Evolutionary conservation across 2,888 invertebrate species (phyloP), one percentile per base, ranked within the genome.

Genomic region (Geophilus truncorum): DNA sequence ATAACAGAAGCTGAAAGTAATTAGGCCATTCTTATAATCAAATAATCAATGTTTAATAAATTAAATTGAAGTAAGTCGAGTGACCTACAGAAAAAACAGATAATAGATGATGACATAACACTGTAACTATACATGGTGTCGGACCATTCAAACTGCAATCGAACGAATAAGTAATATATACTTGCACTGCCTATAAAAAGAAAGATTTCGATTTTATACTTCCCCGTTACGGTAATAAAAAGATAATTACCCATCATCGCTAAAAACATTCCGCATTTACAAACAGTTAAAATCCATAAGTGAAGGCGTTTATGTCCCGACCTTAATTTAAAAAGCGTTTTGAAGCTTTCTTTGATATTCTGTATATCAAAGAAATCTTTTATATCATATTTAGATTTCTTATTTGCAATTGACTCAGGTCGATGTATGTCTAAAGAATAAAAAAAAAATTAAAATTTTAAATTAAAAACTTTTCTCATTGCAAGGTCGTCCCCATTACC

Each of bases 91-190:
- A 57, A 57, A 57, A 57, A 57, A 57, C 57, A 57, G 21, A 57
- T 57, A 10, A 57, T 7, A 12, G 57, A 57, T 23, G 18, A 7
- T 57, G 57, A 57, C 21, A 23, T 21, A 12, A 57, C 57, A 10
- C 10, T 57, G 23, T 79, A 79, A 28, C 51, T 79, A 28, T 23
- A 79, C 23, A 18, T 79, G n/a, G 25, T 36, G 57, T 79, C 79
- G 3, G 25, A 34, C 79, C 79, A 79, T 23, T 79, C 51, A 28
- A 51, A 79, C 25, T 57, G 51, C 7, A 51, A 32, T 7, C 79
- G 25, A 25, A 18, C 15, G 18, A 45, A 79, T 25, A 79, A 51
- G n/a, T 51, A 79, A 7, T 51, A 51, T 28, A 79, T 57, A 25
- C 45, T 79, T 23, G 40, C 78, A 40, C 25, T 51, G 21, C 51